Conservation (phyloP, 2,888 invertebrate genomes). For the Standfussiana lucernea region DNA sequence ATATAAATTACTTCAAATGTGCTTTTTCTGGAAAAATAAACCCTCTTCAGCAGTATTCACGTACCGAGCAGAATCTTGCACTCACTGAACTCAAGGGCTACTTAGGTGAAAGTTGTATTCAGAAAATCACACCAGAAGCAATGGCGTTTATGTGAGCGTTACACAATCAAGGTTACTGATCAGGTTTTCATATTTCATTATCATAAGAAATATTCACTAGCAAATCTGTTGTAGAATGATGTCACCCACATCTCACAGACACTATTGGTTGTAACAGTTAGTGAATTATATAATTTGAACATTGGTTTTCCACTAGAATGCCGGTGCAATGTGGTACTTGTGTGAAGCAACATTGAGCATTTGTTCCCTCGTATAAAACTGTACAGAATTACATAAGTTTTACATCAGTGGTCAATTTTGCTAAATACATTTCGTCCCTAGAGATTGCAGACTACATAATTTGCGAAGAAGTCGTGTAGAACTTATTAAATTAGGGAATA, state of each 20-base stretch:
- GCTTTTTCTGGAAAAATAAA: neutral
- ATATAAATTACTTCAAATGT: slow-evolving; percentile 23
- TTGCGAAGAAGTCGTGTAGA: slow-evolving; percentile 68
- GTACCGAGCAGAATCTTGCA: neutral
- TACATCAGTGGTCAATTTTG: slow-evolving; percentile 75
- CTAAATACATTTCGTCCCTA: slow-evolving; percentile 80
- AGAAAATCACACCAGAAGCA: slow-evolving; percentile 20
- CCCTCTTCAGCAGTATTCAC: neutral
- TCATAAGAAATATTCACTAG: slow-evolving; percentile 79
- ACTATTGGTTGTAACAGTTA: slow-evolving; percentile 32
- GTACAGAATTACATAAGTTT: slow-evolving; percentile 73
- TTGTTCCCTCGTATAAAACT: slow-evolving; percentile 84
- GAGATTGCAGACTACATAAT: slow-evolving; percentile 74
- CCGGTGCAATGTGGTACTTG: slow-evolving; percentile 61
- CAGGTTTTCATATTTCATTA: slow-evolving; percentile 65
- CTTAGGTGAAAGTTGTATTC: neutral
- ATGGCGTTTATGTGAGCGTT: slow-evolving; percentile 23
- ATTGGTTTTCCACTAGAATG: slow-evolving; percentile 56
- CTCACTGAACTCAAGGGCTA: neutral
- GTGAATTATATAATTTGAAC: slow-evolving; percentile 64
- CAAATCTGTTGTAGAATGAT: slow-evolving; percentile 70
- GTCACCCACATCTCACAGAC: slow-evolving; percentile 64
- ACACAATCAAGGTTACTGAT: slow-evolving; percentile 31
- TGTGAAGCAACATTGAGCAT: slow-evolving; percentile 73
- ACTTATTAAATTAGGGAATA: slow-evolving; percentile 71